Percentiles rank a stretch among this genome's conserved stretches.
Conservation (phyloP, 2,888 invertebrate species). For the Chrysolina oricalcia region DNA sequence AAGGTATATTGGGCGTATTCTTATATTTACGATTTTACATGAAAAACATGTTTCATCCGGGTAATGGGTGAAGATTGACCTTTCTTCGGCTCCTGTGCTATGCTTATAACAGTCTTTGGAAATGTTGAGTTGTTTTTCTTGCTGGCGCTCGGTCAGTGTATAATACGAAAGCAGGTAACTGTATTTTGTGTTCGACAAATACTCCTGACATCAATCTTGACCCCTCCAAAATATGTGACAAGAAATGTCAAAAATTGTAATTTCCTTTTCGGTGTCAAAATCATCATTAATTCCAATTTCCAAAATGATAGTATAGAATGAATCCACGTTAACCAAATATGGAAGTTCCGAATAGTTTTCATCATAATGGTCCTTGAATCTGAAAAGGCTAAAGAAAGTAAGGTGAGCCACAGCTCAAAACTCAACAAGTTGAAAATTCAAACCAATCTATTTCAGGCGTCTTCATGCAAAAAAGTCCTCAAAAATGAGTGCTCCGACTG, state of each 20-base stretch:
- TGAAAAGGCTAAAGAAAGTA: slow-evolving; percentile 5
- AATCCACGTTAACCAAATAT: slow-evolving; percentile 5
- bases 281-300: slow-evolving; percentile 10
- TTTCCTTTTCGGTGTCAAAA: slow-evolving; percentile 13
- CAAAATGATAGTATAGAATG: slow-evolving; percentile 12
- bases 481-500: slow-evolving; percentile 43
- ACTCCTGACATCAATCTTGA: too few relatives aligned
- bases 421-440: background rate
- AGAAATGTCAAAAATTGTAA: background rate
- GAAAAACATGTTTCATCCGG: too few relatives aligned
- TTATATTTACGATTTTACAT: too few relatives aligned
- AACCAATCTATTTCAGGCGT: background rate
- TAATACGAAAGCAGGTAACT: too few relatives aligned
- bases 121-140: too few relatives aligned
- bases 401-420: background rate
- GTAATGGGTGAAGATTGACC: too few relatives aligned
- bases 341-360: background rate
- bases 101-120: too few relatives aligned
- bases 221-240: too few relatives aligned
- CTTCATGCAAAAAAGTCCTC: background rate
- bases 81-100: too few relatives aligned
- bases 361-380: slow-evolving; percentile 15
- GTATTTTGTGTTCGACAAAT: too few relatives aligned
- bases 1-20: too few relatives aligned
- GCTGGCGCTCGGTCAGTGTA: too few relatives aligned